These are phyloP conservation scores for Varanus salvator DNA, from an alignment of 2,113 vertebrate species.

Conservation along the genomic window DNA sequence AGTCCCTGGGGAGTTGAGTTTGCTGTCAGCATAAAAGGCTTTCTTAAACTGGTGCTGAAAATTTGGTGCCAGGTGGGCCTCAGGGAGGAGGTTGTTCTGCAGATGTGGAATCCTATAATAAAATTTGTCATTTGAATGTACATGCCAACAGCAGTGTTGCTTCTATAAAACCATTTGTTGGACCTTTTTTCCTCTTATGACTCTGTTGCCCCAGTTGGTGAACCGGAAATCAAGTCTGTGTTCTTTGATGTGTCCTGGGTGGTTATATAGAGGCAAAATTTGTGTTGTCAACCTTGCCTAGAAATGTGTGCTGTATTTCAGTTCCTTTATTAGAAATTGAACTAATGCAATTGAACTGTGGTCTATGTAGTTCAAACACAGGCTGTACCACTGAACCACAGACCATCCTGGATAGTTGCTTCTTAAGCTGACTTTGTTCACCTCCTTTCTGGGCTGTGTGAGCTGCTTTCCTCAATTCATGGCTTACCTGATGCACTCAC, in stretches of 20 bases:
- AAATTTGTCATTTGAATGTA: background rate
- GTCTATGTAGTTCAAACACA: background rate
- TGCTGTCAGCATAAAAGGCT: no score
- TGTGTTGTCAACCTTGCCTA: background rate
- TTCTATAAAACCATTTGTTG: background rate
- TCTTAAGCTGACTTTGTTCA: background rate
- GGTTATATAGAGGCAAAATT: background rate
- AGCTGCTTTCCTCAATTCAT: background rate
- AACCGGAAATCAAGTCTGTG: background rate
- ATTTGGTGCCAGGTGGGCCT: no score
- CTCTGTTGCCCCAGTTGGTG: background rate
- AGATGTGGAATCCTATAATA: background rate
- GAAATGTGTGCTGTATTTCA: background rate
- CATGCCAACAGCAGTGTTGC: no score
- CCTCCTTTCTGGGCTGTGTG: background rate
- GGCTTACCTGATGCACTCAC: background rate
- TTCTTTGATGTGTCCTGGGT: background rate
- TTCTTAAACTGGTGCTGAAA: no score
- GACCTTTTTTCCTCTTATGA: background rate
- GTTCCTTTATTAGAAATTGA: background rate
- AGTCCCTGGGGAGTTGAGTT: no score
- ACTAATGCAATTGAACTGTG: no score
- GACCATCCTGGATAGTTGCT: background rate
- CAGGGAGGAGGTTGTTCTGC: no score
- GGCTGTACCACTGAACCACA: background rate